Evolutionary conservation across 1,140 invertebrate species (phyloP).

Genomic region (Myzus persicae): DNA sequence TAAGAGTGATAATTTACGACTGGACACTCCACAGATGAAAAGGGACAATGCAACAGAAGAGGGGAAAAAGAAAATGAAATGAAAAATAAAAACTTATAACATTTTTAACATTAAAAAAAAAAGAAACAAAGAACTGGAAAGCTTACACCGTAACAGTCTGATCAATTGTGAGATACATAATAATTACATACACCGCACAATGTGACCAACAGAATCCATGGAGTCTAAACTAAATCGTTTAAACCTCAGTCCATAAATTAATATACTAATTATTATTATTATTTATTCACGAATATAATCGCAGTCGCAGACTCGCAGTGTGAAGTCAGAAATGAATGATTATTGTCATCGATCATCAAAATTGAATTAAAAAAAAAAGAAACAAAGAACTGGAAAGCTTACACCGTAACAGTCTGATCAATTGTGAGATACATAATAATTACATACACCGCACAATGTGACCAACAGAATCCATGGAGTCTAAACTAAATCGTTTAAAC

Average conservation of each 20-base stretch:
- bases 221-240: neutral
- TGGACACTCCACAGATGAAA: slow-evolving; percentile 40
- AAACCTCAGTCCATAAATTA: neutral
- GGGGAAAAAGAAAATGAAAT: slow-evolving; percentile 55
- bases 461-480: too few relatives aligned
- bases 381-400: too few relatives aligned
- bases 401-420: too few relatives aligned
- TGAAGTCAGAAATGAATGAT: too few relatives aligned
- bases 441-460: too few relatives aligned
- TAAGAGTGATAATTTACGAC: slow-evolving; percentile 10
- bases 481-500: too few relatives aligned
- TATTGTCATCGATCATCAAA: too few relatives aligned
- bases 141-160: slow-evolving; percentile 57
- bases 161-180: neutral
- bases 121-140: slow-evolving; percentile 58
- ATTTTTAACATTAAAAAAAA: slow-evolving; percentile 53
- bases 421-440: too few relatives aligned
- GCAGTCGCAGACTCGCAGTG: too few relatives aligned
- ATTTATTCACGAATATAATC: too few relatives aligned
- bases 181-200: slow-evolving; percentile 20
- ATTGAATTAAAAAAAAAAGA: too few relatives aligned
- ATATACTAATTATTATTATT: too few relatives aligned
- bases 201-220: slow-evolving; percentile 41
- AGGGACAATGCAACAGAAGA: slow-evolving; percentile 49
- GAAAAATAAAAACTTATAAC: slow-evolving; percentile 56